A percentile compares a stretch with the other conserved stretches of the same genome.
Conservation (phyloP, 2,888 invertebrate genomes). For the Plebejus anna region DNA sequence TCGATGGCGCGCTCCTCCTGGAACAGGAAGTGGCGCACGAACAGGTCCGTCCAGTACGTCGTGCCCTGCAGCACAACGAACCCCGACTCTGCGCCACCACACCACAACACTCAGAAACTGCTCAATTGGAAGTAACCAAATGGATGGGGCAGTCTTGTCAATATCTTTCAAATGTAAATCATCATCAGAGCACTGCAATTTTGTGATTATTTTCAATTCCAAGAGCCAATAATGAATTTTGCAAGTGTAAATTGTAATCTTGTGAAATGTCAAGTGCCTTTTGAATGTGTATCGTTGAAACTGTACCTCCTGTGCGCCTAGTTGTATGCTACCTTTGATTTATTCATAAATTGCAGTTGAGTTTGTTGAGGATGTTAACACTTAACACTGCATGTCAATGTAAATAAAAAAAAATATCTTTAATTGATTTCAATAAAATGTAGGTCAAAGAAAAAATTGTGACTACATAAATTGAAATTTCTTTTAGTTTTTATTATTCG, state of each 20-base stretch:
- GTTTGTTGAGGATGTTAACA: not conserved
- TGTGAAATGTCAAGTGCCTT: slow-evolving; percentile 31
- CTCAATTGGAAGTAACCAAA: not conserved
- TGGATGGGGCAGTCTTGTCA: not conserved
- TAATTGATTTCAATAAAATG: not conserved
- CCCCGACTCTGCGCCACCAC: slow-evolving; percentile 84
- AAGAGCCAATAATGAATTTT: slow-evolving; percentile 13
- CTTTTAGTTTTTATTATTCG: too few relatives aligned
- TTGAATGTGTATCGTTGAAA: not conserved
- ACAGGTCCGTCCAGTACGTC: slow-evolving; percentile 97
- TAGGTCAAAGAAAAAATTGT: not conserved
- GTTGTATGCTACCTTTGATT: not conserved
- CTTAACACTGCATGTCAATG: not conserved
- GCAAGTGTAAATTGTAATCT: not conserved
- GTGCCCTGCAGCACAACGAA: slow-evolving; percentile 96
- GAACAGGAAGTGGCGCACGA: slow-evolving; percentile 95
- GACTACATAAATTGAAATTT: not conserved
- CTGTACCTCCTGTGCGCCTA: slow-evolving; percentile 3
- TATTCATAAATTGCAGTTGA: not conserved
- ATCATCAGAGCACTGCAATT: not conserved
- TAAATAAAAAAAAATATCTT: not conserved
- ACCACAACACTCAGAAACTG: not conserved
- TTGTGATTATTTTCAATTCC: slow-evolving; percentile 15
- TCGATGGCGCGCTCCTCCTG: slow-evolving; percentile 93
- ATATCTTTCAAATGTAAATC: not conserved